Evolutionary conservation across 2,888 invertebrate species (phyloP), one percentile per base, ranked within the genome.

Genomic region (Synanthedon formicaeformis): DNA sequence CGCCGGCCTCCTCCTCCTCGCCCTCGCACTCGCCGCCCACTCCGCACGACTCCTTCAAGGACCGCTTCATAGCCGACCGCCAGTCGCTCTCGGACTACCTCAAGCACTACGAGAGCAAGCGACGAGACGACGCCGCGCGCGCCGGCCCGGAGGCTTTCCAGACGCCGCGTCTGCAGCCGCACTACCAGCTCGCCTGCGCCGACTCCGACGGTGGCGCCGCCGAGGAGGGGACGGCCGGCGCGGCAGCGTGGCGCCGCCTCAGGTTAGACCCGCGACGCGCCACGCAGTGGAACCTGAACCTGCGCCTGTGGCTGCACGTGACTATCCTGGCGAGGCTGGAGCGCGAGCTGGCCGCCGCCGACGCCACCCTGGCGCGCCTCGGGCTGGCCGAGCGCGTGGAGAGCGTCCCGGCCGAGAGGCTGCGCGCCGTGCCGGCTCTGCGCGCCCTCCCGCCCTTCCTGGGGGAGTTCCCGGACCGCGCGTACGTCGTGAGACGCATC

Each of bases 241-340:
- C 83, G 86, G 14, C 75, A 81, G 55, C 82, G 54, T 92, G 92
- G 91, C 86, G 90, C 56, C 89, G 90, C 51, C 88, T 92, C 57
- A 89, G 90, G 67, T 85, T 93, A 4, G 90, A 92, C 71, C 91
- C 92, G 18, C 90, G 88, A 55, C 90, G 90, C 61, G 88, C 95
- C 52, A 93, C 92, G 54, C 91, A 93, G 73, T 95, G 93, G 91
- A 92, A 93, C 61, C 92, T 93, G 57, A 94, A 94, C 83, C 79
- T 95, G 59, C 82, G 94, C 59, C 91, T 92, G 94, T 97, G 96
- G 96, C 89, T 96, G 59, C 94, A 95, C 55, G 91, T 92, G 63
- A 96, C 96, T 3, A 92, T 97, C 59, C 81, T 97, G 55, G 89
- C 91, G 69, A 91, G 94, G 34, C 80, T 97, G 52, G 91, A 92